Evolutionary conservation across 2,797 vertebrate genomes (phyloP).

Genomic region (Limnodromus scolopaceus): DNA sequence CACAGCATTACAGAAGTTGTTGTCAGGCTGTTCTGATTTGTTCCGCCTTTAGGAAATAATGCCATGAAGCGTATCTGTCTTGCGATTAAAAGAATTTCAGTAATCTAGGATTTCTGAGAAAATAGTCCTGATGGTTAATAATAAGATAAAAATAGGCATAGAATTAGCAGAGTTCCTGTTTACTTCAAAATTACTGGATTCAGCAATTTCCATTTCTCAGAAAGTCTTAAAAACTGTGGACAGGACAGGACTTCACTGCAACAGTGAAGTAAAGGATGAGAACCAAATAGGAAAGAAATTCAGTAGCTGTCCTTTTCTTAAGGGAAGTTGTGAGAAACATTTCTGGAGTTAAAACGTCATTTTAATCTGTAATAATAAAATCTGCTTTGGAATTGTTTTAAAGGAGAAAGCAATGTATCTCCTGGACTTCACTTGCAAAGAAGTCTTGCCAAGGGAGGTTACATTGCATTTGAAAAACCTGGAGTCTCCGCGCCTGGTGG

Average conservation of each 20-base stretch:
- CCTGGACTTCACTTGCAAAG: not conserved
- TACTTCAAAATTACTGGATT: not conserved
- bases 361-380: not conserved
- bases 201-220: not conserved
- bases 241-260: not conserved
- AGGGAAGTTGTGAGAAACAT: not conserved
- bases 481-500: fast-evolving
- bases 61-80: not conserved
- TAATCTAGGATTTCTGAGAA: not conserved
- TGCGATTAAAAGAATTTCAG: not conserved
- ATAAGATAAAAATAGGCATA: not conserved
- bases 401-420: not conserved
- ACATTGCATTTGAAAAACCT: not conserved
- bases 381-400: not conserved
- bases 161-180: not conserved
- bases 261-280: not conserved
- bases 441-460: not conserved
- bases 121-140: not conserved
- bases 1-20: not conserved
- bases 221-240: not conserved
- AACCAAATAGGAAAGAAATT: not conserved
- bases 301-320: not conserved
- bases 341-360: not conserved
- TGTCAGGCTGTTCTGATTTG: not conserved
- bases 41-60: not conserved